Base-by-base conservation (phyloP, 2,888 invertebrate genomes). In the Campoplex capitator region DNA sequence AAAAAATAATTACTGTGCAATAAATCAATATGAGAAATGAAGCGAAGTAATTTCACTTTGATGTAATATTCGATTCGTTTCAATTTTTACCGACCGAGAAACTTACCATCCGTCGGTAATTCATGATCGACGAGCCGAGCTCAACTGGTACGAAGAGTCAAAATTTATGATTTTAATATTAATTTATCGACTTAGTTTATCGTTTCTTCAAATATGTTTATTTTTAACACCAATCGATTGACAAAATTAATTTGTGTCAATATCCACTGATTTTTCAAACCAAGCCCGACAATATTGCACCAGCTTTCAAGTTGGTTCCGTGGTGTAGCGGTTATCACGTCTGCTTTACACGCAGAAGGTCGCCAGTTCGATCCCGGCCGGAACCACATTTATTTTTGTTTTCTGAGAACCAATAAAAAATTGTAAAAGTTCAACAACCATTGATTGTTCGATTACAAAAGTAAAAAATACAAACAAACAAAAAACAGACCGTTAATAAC, bases 271-370 rank as follows among this genome's bases (percentile, higher is more conserved):
- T 35, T 9, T 1, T 11, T 62, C 6, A 32, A 4, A 0, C 4
- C 7, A 28, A 32, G 2, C 1, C 2, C 28, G 16, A 62, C 6
- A 32, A 32, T 32, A 7, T 32, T 1, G 1, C 0, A 16, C 3
- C 0, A 1, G 0, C 2, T 42, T 1, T 18, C 65, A 74, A 73
- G 65, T 68, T 13, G 93, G 93, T 93, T 92, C 92, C 92, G 93
- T 93, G 90, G 93, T 93, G 93, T 93, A 93, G 92, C 91, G 92
- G 92, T 92, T 91, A 93, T 92, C 93, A 93, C 92, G 92, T 93
- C 92, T 92, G 92, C 92, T 93, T 93, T 92, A 93, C 92, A 92
- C 93, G 93, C 93, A 92, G 92, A 93, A 93, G 93, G 92, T 92
- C 93, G 92, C 91, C 93, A 90, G 92, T 92, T 93, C 92, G 92